These are phyloP conservation scores for Pseudonaja textilis DNA, from an alignment of 2,113 vertebrate species.

Conservation along the genomic window DNA sequence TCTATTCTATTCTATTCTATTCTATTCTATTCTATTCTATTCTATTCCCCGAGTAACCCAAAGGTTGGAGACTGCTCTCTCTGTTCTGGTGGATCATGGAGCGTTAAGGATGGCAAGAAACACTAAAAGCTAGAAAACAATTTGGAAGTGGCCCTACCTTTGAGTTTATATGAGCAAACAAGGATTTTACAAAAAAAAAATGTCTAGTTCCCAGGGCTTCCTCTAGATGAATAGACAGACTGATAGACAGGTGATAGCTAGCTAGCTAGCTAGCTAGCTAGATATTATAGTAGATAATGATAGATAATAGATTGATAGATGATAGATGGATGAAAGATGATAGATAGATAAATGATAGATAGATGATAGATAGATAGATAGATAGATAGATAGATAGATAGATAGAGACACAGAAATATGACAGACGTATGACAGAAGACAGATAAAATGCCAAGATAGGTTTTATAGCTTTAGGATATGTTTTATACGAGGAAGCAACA, in stretches of 20 bases:
- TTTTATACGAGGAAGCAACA: background rate
- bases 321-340: too few species aligned
- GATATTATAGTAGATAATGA: too few species aligned
- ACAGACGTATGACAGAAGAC: background rate
- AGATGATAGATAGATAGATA: too few species aligned
- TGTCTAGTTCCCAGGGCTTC: background rate
- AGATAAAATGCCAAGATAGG: background rate
- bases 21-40: too few species aligned
- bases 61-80: background rate
- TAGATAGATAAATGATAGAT: too few species aligned
- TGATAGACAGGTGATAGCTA: too few species aligned
- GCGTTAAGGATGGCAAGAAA: background rate
- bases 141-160: background rate
- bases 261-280: background rate
- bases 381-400: too few species aligned
- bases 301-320: too few species aligned
- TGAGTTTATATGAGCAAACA: background rate
- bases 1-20: too few species aligned
- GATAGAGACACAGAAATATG: too few species aligned
- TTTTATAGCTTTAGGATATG: background rate
- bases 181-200: background rate
- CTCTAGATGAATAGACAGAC: background rate
- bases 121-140: background rate
- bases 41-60: accelerated
- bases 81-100: accelerated